A percentile compares a stretch with the other conserved stretches of the same genome.
Conservation (phyloP, 2,888 invertebrate genomes). For the Digitonthophagus gazella region DNA sequence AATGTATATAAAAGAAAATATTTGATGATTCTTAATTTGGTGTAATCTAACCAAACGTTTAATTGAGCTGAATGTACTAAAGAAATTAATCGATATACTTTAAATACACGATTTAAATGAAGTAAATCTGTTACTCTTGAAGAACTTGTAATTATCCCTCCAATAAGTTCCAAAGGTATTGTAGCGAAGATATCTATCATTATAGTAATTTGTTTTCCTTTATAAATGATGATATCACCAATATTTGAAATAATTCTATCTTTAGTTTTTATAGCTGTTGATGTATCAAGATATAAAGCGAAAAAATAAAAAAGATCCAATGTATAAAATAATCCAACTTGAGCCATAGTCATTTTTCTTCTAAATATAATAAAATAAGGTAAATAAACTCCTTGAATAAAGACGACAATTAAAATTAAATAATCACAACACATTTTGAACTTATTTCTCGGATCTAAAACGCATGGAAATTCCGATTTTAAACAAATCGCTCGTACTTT, state of each 20-base stretch:
- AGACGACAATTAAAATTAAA: constrained; percentile 23
- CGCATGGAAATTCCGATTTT: constrained; percentile 53
- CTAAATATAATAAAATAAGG: constrained; percentile 31
- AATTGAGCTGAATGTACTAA: constrained; percentile 22
- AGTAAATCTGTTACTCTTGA: constrained; percentile 11
- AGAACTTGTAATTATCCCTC: neutral
- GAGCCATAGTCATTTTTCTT: constrained; percentile 11
- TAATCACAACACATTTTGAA: constrained; percentile 41
- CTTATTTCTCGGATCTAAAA: constrained; percentile 53
- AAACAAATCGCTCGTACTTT: constrained; percentile 46
- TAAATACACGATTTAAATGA: constrained; percentile 26
- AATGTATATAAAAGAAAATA: constrained; percentile 22
- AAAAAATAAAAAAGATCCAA: constrained; percentile 30
- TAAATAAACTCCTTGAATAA: constrained; percentile 26
- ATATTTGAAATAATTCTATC: constrained; percentile 28
- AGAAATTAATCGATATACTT: constrained; percentile 24
- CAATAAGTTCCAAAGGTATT: constrained; percentile 23
- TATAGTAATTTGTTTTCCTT: constrained; percentile 25
- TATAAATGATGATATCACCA: constrained; percentile 24
- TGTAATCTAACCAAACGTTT: constrained; percentile 23
- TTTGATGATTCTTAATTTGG: constrained; percentile 26
- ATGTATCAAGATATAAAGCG: constrained; percentile 30
- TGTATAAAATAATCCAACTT: constrained; percentile 23
- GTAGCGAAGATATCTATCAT: constrained; percentile 28
- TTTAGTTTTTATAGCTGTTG: constrained; percentile 31